Evolutionary conservation across 2,888 invertebrate species (phyloP), one percentile per base, ranked within the genome.

Genomic region (Drosophila mercatorum): DNA sequence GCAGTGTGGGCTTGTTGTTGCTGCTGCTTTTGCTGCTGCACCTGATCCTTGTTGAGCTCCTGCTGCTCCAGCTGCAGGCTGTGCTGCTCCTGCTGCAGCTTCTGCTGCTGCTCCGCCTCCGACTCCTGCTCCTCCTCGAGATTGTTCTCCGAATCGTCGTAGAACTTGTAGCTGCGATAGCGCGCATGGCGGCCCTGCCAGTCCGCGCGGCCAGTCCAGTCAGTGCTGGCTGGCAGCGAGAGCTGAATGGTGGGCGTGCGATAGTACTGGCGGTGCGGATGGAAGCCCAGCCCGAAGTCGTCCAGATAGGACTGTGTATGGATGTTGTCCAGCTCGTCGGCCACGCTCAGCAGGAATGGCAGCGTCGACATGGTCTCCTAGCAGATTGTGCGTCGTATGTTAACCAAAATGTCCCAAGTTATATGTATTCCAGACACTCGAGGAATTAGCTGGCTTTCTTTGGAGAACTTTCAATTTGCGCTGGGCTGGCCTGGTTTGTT

Each of bases 321-420:
- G 22, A 93, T 84, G 70, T 92, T 92, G 80, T 93, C 92, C 83
- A 92, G 84, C 88, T 93, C 93, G 70, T 93, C 93, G 75, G 92
- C 92, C 51, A 93, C 91, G 74, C 93, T 92, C 68, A 93, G 75
- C 51, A 93, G 79, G 55, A 93, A 92, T 46, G 93, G 93, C 57
- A 92, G 79, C 75, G 92, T 92, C 82, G 92, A 92, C 92, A 92
- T 92, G 61, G 77, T 88, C 55, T 75, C 69, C 55, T 70, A 79
- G 51, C 31, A 69, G 64, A 80, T 80, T 70, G 68, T 77, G 72
- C 80, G 72, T 61, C 70, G 69, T 75, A 68, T 67, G 63, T 72
- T 60, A 40, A 17, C 6, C 44, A n/a, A 12, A 28, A 36, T 28
- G 10, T 43, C 12, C 38, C 5, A 38, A 36, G 22, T 5, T 49